Percentiles rank a stretch among this genome's conserved stretches.
Conservation (phyloP, 2,888 invertebrate species). For the Epinotia demarniana region DNA sequence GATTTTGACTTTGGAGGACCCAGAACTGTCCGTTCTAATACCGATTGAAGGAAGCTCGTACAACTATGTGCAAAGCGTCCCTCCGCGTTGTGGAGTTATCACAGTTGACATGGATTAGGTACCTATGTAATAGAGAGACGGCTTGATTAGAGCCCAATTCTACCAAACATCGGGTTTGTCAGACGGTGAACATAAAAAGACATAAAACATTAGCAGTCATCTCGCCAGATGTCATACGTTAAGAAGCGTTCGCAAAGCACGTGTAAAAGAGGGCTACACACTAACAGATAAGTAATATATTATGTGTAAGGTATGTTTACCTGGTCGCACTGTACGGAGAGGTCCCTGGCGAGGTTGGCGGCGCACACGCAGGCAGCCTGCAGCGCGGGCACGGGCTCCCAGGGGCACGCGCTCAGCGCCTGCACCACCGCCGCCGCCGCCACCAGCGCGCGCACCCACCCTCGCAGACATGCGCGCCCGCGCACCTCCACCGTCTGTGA, state of each 20-base stretch:
- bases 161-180: not conserved
- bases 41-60: no score
- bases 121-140: not conserved
- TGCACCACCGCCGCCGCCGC: conserved; percentile 55
- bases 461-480: conserved; percentile 50
- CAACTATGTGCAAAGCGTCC: no score
- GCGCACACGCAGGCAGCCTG: conserved; percentile 95
- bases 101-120: no score
- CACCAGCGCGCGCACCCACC: conserved; percentile 59
- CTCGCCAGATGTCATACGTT: not conserved
- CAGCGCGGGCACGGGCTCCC: conserved; percentile 90
- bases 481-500: conserved; percentile 60
- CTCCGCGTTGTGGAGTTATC: no score
- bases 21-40: no score
- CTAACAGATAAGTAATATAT: not conserved
- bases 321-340: conserved; percentile 96
- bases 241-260: not conserved
- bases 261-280: not conserved
- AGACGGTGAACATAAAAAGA: no score
- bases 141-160: not conserved
- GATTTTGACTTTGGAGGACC: no score
- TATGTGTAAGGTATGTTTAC: conserved; percentile 62
- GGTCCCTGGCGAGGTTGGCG: conserved; percentile 92
- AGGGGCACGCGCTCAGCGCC: conserved; percentile 90
- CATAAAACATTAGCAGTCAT: not conserved